Evolutionary conservation across 2,888 invertebrate species (phyloP).

Genomic region (Pseudeuparius sepicola): DNA sequence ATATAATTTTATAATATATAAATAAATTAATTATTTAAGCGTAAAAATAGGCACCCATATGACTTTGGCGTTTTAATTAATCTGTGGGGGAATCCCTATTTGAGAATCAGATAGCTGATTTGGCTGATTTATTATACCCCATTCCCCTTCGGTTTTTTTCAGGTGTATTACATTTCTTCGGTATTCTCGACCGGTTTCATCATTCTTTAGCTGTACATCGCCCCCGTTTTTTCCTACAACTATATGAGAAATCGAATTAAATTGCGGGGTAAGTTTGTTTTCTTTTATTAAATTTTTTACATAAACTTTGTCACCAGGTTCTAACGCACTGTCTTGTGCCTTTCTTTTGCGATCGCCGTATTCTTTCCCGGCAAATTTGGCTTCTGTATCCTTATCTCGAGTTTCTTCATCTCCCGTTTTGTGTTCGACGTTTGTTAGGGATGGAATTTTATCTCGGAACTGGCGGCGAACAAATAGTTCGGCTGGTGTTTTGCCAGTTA

Average conservation of each 20-base stretch:
- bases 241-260: conserved; percentile 8
- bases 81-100: too few species aligned
- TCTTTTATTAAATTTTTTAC: conserved; percentile 14
- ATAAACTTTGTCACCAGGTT: conserved; percentile 16
- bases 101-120: too few species aligned
- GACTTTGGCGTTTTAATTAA: too few species aligned
- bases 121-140: conserved; percentile 4
- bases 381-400: conserved; percentile 10
- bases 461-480: conserved; percentile 21
- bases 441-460: conserved; percentile 23
- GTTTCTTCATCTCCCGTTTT: conserved; percentile 11
- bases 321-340: conserved; percentile 6
- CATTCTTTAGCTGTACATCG: conserved; percentile 7
- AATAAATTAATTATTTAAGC: too few species aligned
- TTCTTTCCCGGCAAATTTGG: conserved; percentile 13
- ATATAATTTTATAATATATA: too few species aligned
- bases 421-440: conserved; percentile 3
- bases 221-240: too few species aligned
- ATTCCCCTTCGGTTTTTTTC: conserved; percentile 11
- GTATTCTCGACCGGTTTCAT: conserved; percentile 8
- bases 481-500: conserved; percentile 24
- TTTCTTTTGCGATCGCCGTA: conserved; percentile 10
- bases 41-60: too few species aligned
- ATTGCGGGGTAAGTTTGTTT: conserved; percentile 7
- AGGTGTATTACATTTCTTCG: conserved; percentile 12